These are phyloP conservation scores for Glaucopsyche alexis DNA, from an alignment of 2,888 invertebrate genomes.

Conservation along the genomic window DNA sequence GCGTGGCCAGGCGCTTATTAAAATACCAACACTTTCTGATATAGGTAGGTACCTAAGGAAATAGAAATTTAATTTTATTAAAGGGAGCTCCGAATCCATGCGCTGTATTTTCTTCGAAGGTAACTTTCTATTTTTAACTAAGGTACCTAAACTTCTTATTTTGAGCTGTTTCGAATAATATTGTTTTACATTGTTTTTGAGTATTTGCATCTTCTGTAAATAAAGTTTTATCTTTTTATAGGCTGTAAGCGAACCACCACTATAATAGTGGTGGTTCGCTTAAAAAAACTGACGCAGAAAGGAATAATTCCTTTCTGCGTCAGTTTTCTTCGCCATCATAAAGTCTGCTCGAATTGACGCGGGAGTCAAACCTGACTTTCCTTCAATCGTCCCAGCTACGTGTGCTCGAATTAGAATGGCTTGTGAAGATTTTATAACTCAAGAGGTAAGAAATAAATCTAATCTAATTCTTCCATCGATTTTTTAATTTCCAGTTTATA, in stretches of 20 bases:
- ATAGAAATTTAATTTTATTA: conserved; percentile 91
- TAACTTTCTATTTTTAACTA: conserved; percentile 49
- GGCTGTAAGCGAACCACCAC: conserved; percentile 98
- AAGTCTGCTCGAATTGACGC: conserved; percentile 86
- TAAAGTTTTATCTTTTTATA: conserved; percentile 57
- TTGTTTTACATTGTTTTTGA: neutral
- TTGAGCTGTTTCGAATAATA: no score
- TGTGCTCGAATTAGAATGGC: conserved; percentile 94
- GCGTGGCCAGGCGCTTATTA: conserved; percentile 93
- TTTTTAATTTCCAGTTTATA: conserved; percentile 26
- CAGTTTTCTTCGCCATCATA: conserved; percentile 93
- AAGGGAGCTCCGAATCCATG: conserved; percentile 89
- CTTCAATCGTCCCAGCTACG: conserved; percentile 91
- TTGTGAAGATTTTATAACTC: conserved; percentile 89
- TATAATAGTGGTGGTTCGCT: no score
- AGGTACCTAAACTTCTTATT: no score
- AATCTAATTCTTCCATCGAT: conserved; percentile 5
- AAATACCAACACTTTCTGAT: conserved; percentile 91
- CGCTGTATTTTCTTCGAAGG: conserved; percentile 94
- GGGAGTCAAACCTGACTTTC: conserved; percentile 80
- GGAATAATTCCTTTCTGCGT: conserved; percentile 92
- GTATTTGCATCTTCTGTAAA: neutral
- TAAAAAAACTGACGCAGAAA: no score
- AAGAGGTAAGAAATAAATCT: no score
- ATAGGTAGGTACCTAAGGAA: conserved; percentile 88